Evolutionary conservation across 2,888 invertebrate genomes (phyloP).

Genomic region (Clusia tigrina): DNA sequence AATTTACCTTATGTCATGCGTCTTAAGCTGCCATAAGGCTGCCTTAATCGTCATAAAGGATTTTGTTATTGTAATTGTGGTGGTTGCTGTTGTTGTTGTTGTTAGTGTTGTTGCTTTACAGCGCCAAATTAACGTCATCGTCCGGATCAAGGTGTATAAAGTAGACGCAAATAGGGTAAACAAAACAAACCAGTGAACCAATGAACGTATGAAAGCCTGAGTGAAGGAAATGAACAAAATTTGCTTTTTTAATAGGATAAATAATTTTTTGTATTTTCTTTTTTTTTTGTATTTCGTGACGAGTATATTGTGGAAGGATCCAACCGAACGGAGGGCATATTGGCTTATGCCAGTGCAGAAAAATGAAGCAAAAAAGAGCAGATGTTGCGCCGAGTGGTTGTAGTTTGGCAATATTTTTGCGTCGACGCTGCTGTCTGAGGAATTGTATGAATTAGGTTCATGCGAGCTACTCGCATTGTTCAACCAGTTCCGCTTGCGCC

Average conservation of each 20-base stretch:
- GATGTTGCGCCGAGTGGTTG: background rate
- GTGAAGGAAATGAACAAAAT: background rate
- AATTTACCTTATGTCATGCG: background rate
- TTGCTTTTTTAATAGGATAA: slow-evolving; percentile 6
- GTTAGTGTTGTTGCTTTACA: background rate
- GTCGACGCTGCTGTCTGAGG: too few relatives aligned
- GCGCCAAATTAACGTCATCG: slow-evolving; percentile 9
- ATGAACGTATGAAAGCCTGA: too few relatives aligned
- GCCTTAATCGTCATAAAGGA: background rate
- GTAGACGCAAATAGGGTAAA: slow-evolving; percentile 8
- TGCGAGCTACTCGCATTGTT: too few relatives aligned
- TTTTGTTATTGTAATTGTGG: background rate
- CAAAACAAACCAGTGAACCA: background rate
- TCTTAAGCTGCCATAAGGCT: slow-evolving; percentile 4
- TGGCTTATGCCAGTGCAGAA: background rate
- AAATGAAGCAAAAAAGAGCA: background rate
- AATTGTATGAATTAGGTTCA: too few relatives aligned
- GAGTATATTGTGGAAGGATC: background rate
- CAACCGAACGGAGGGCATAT: background rate
- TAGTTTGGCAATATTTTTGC: background rate
- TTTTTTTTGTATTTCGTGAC: too few relatives aligned
- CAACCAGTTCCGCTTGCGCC: too few relatives aligned
- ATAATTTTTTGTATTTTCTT: background rate
- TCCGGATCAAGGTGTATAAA: slow-evolving; percentile 11
- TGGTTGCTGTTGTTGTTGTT: background rate